Percentiles rank a stretch among this genome's conserved stretches.
phyloP scores from a whole-genome alignment of 2,888 invertebrate genomes.

The Antheraea yamamai region DNA sequence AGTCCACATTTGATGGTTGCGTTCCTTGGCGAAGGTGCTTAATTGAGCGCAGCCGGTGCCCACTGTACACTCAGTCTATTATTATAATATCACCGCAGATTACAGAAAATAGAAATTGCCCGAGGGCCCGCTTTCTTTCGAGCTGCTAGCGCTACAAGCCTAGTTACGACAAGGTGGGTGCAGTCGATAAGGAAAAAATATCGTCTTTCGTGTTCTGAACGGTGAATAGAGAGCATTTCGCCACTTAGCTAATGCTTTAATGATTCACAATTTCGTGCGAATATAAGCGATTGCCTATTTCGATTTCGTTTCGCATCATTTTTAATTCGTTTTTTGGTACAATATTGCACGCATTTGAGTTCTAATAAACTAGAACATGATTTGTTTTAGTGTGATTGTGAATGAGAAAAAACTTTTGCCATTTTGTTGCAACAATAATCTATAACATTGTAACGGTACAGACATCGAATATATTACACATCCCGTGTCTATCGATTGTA shows the following conservation, averaged over 20 bases:
- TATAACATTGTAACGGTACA: constrained; percentile 42
- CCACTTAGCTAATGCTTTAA: constrained; percentile 19
- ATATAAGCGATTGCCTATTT: constrained; percentile 1
- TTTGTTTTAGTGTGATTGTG: background rate
- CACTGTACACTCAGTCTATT: constrained; percentile 57
- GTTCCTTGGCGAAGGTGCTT: constrained; percentile 52
- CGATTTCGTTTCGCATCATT: constrained; percentile 7
- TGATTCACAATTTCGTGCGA: constrained; percentile 12
- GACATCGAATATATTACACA: constrained; percentile 52
- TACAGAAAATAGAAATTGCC: constrained; percentile 76
- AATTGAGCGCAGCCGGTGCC: constrained; percentile 66
- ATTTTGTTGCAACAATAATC: constrained; percentile 3
- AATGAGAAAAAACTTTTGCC: constrained; percentile 4
- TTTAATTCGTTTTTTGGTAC: constrained; percentile 14
- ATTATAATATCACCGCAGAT: constrained; percentile 72
- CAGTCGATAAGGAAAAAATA: constrained; percentile 22
- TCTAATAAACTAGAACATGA: constrained; percentile 14
- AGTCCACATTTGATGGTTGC: constrained; percentile 48
- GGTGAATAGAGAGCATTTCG: constrained; percentile 20
- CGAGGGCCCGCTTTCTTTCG: constrained; percentile 73
- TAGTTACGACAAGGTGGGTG: constrained; percentile 40
- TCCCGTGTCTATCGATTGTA: constrained; percentile 71
- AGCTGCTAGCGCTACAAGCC: constrained; percentile 49
- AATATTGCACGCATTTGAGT: background rate
- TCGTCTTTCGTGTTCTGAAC: constrained; percentile 18